Evolutionary conservation across 53 echinoderm and acorn worm genomes (phyloP).

Genomic region (Luidia sarsii): DNA sequence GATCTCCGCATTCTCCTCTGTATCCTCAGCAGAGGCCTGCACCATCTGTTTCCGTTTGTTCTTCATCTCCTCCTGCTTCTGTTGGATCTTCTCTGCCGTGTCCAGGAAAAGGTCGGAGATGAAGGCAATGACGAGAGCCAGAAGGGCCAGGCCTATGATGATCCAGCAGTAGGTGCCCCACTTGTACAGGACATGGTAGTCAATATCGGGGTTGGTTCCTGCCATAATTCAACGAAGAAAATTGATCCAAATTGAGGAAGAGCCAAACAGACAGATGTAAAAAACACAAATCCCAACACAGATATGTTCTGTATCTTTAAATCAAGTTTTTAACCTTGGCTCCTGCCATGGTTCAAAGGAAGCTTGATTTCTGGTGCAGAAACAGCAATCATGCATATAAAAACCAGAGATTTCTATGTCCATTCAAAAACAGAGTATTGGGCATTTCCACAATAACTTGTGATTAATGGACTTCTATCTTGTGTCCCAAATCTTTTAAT

Average conservation of each 20-base stretch:
- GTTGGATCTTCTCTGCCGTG: conserved; percentile 48
- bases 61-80: conserved; percentile 27
- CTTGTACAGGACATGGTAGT: conserved; percentile 52
- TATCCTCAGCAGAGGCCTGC: background rate
- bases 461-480: no score
- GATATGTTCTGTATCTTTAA: background rate
- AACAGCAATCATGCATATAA: no score
- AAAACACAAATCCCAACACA: background rate
- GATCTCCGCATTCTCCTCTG: conserved; percentile 12
- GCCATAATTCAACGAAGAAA: no score
- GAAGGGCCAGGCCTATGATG: conserved; percentile 67
- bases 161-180: conserved; percentile 71
- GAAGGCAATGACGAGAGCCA: conserved; percentile 62
- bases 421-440: no score
- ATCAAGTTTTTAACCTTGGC: background rate
- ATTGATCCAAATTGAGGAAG: background rate
- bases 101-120: conserved; percentile 56
- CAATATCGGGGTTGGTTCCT: conserved; percentile 48
- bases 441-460: no score
- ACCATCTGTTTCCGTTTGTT: conserved; percentile 18
- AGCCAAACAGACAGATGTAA: background rate
- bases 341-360: no score
- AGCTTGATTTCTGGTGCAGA: no score
- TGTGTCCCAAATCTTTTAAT: no score
- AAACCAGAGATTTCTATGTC: no score